Base-by-base conservation (phyloP, 2,888 invertebrate genomes). In the Ormyrus rosae region DNA sequence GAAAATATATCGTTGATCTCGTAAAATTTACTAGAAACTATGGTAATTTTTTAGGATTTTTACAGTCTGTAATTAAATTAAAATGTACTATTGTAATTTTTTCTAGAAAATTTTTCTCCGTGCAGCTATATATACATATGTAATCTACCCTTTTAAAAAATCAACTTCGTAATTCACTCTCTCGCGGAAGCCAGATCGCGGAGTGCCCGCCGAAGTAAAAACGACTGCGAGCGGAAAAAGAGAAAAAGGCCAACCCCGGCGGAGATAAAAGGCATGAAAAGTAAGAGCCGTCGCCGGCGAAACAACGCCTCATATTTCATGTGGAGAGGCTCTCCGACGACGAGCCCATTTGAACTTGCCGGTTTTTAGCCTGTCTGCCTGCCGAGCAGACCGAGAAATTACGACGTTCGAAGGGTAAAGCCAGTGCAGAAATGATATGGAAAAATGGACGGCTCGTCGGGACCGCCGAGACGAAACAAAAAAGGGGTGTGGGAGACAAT, bases 251-350 rank as follows among this genome's bases (percentile, higher is more conserved):
- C 8, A 2, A 50, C 8, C 11, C 11, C n/a, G 7, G 5, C 34
- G 11, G 6, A 10, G 60, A 34, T 71, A 70, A 60, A 70, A 60
- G 58, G 34, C 60, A 58, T 19, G 9, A 13, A 58, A 58, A 34
- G 34, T 8, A 48, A 63, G 53, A 53, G 10, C 7, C 51, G 34
- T 58, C 60, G 50, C 48, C 70, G 6, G 58, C 48, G 70, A 71
- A 71, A 61, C 51, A 61, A 51, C 61, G 11, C 71, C 51, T 71
- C 58, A 70, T 70, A 70, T 71, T 71, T 71, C 51, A 71, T 13
- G 60, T 6, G 9, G 10, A 9, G 50, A 3, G 50, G 19, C 2
- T 7, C 34, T 11, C 7, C 11, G 34, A 0, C 34, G 51, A 34
- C 51, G 34, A 50, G 13, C 13, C 45, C 13, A 61, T 61, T 61